Conservation (phyloP, 2,113 vertebrate genomes). For the Polyodon spathula region DNA sequence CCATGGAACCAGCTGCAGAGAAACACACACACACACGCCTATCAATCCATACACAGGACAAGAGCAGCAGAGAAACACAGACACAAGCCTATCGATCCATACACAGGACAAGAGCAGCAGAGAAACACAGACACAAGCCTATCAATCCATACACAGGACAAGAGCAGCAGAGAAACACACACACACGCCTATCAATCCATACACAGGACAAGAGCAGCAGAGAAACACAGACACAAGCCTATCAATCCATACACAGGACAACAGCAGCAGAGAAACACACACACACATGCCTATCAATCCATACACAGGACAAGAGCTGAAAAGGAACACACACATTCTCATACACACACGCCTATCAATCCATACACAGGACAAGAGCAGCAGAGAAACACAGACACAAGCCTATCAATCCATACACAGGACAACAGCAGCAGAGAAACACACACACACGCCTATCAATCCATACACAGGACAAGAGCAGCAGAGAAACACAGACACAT, state of each 20-base stretch:
- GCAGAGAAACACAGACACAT: neutral
- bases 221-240: neutral
- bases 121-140: neutral
- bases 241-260: no score
- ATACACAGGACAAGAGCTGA: constrained; percentile 46
- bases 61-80: neutral
- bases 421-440: neutral
- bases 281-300: no score
- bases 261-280: neutral
- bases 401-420: no score
- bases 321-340: neutral
- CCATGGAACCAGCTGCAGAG: constrained; percentile 87
- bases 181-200: no score
- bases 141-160: no score
- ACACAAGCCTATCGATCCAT: no score
- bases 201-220: neutral
- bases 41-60: no score
- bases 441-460: neutral
- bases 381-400: neutral
- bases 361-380: neutral
- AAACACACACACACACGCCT: neutral
- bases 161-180: constrained; percentile 47
- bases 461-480: neutral
- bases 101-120: neutral
- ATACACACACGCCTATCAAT: no score